Base-by-base conservation (phyloP, 2,888 invertebrate genomes). In the Dryobota labecula region DNA sequence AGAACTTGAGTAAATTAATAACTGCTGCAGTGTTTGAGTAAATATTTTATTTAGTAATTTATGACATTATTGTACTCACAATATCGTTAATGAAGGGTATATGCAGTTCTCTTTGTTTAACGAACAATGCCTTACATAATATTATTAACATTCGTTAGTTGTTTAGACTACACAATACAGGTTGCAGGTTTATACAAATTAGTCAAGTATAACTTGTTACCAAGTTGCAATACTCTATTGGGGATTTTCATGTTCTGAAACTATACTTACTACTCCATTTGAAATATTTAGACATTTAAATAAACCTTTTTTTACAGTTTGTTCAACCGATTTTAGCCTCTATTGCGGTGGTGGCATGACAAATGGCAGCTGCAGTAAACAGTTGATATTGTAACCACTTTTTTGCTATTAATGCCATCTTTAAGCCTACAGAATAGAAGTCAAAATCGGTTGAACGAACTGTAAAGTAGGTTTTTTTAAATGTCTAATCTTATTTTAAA, bases 31-130 rank as follows among this genome's bases (percentile, higher is more conserved):
- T 65, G 58, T 74, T 75, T 64, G 41, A 71, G 54, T 56, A 70
- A 83, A 73, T 74, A 82, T 71, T 72, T 73, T 76, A n/a, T 75
- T 75, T 56, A 56, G 64, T 81, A 63, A 80, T 73, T 80, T 73
- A 81, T 77, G 54, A 30, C 60, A 61, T 64, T 60, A 53, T 75
- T 75, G 61, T 61, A 54, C 30, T 60, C 24, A 69, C 57, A 66
- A 64, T 76, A 66, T 53, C 64, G 38, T 33, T 62, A 80, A 74
- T 71, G 68, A 73, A 76, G 83, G 76, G 56, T 73, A 60, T 43
- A 57, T 63, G 64, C 54, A 56, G 56, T 70, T 56, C 45, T 70
- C 72, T 76, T 82, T 81, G 80, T 77, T 65, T 69, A 38, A 66
- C 18, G 58, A 80, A 80, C 77, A 80, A 76, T 76, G 69, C 45